Base-by-base conservation (phyloP, 2,113 vertebrate genomes). In the Heterotis niloticus region DNA sequence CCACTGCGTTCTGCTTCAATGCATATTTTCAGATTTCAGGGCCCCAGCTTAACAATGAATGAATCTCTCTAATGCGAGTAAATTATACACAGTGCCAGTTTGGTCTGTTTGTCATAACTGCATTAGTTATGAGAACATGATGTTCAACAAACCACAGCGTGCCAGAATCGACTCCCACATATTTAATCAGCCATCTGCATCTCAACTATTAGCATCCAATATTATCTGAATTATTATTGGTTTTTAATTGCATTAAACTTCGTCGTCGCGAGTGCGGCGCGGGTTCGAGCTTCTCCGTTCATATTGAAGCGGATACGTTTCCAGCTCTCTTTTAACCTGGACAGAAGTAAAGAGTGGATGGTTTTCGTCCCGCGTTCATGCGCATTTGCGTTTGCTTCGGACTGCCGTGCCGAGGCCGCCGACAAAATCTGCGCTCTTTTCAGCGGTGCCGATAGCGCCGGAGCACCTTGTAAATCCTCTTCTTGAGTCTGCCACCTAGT, bases 81-180 rank as follows among this genome's bases (percentile, higher is more conserved):
- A 79, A 77, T 78, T 75, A 79, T 78, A 77, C 77, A 78, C 66
- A 59, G 65, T 80, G 82, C 83, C 82, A 83, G 80, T 80, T 79
- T 75, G 69, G 82, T 76, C 62, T 24, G 82, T 85, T 84, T 84
- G 78, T 80, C 81, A 81, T 82, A 81, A 29, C 79, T 79, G 76
- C 81, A 87, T 87, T 85, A 85, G 82, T 84, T 84, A 84, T 81
- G 71, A 81, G 81, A 85, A 85, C 80, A 84, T 84, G 44, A 28
- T 81, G 81, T 83, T 83, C 79, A 62, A 83, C 81, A 84, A 84
- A 80, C 75, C 79, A 14, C 74, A 17, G n/a, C 16, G 76, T 80
- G 84, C 82, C 85, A 87, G 79, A 83, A 82, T 77, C 68, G 73
- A 80, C 80, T 83, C 79, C 82, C 77, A 80, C 84, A 78, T 83